Evolutionary conservation across 2,888 invertebrate genomes (phyloP).

Genomic region (Cosmia pyralina): DNA sequence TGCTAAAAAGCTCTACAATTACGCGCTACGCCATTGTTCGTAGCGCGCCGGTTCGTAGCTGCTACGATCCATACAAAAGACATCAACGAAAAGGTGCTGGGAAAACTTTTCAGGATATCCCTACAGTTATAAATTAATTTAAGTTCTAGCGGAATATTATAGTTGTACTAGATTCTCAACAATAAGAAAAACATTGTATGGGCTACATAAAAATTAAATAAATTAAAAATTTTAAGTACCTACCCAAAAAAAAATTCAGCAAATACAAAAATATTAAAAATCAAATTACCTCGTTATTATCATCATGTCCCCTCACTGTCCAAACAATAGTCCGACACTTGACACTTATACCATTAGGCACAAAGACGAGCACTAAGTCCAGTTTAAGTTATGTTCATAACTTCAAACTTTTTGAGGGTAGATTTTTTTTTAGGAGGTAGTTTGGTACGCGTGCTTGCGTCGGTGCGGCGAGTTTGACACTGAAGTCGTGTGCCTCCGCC

Average conservation of each 20-base stretch:
- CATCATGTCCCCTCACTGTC: slow-evolving; percentile 73
- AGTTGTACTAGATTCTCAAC: not conserved
- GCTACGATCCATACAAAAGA: slow-evolving; percentile 72
- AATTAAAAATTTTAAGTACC: not conserved
- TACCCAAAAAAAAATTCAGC: not conserved
- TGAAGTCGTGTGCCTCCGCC: slow-evolving; percentile 72
- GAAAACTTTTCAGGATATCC: slow-evolving; percentile 1
- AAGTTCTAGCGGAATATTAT: not conserved
- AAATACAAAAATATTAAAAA: slow-evolving; percentile 2
- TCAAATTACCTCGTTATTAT: slow-evolving; percentile 79
- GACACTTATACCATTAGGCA: slow-evolving; percentile 79
- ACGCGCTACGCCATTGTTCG: slow-evolving; percentile 66
- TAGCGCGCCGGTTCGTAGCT: slow-evolving; percentile 69
- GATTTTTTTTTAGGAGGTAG: slow-evolving; percentile 25
- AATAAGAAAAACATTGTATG: not conserved
- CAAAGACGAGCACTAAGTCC: slow-evolving; percentile 76
- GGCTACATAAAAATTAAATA: not conserved
- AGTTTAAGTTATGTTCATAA: slow-evolving; percentile 68
- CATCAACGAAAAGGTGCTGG: slow-evolving; percentile 65
- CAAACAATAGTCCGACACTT: slow-evolving; percentile 74
- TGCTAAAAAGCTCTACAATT: slow-evolving; percentile 43
- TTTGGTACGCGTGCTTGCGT: slow-evolving; percentile 76
- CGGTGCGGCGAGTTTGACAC: slow-evolving; percentile 78
- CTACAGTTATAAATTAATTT: not conserved
- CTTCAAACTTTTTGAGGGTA: slow-evolving; percentile 57